phyloP scores from a whole-genome alignment of 2,797 vertebrate species.

The Chrysocyon brachyurus region DNA sequence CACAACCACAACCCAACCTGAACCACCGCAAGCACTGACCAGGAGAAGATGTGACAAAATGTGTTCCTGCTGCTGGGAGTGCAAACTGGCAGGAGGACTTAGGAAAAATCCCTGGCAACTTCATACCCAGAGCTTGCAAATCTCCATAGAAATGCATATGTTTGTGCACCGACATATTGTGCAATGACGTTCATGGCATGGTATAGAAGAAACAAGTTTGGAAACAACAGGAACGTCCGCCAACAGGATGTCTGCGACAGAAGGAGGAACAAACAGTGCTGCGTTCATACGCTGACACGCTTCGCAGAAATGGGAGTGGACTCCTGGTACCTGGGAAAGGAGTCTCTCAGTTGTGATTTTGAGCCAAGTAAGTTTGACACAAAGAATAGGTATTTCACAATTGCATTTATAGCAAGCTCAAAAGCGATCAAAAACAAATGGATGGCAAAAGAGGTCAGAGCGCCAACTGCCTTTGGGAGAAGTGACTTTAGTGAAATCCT shows the following conservation, averaged over 20 bases:
- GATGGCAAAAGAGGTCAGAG: not conserved
- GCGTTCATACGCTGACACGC: accelerated
- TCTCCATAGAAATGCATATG: accelerated
- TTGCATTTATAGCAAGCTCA: not conserved
- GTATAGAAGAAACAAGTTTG: not conserved
- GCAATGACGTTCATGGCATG: accelerated
- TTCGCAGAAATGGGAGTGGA: too few species aligned
- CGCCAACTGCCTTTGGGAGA: not conserved
- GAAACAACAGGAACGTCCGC: accelerated
- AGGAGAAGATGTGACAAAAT: not conserved
- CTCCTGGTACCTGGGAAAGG: accelerated
- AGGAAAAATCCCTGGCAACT: not conserved
- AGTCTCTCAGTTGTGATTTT: not conserved
- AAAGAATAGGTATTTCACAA: accelerated
- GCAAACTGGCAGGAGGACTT: accelerated
- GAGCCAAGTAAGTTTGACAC: not conserved
- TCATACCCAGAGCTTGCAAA: not conserved
- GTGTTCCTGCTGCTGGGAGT: accelerated
- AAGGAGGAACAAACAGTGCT: accelerated
- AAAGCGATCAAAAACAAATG: not conserved
- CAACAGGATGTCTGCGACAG: accelerated
- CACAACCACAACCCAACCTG: not conserved
- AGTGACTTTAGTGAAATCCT: accelerated
- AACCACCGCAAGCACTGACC: accelerated
- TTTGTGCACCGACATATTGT: accelerated